phyloP scores from a whole-genome alignment of 2,888 invertebrate species.

The Synergus gifuensis region DNA sequence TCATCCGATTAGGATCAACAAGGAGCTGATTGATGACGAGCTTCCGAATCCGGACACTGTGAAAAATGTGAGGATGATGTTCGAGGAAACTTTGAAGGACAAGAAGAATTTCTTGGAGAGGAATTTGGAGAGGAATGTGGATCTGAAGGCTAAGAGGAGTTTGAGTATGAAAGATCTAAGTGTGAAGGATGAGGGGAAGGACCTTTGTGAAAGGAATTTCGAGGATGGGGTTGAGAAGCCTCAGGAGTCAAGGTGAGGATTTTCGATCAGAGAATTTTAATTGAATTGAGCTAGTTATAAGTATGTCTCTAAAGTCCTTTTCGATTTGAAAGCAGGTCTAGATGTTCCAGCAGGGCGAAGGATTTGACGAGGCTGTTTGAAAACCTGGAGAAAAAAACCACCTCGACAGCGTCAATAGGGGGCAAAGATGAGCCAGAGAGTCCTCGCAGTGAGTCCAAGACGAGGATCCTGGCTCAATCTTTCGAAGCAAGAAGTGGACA shows the following conservation, averaged over 20 bases:
- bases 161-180: slow-evolving; percentile 73
- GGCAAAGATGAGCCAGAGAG: slow-evolving; percentile 63
- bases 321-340: slow-evolving; percentile 63
- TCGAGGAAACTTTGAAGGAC: slow-evolving; percentile 85
- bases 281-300: no score
- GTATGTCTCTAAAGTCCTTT: background rate
- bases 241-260: slow-evolving; percentile 2
- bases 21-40: slow-evolving; percentile 92
- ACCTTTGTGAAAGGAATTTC: slow-evolving; percentile 43
- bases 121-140: slow-evolving; percentile 50
- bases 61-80: slow-evolving; percentile 89
- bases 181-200: slow-evolving; percentile 43
- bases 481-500: slow-evolving; percentile 74
- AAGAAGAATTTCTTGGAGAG: slow-evolving; percentile 74
- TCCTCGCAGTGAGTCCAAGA: slow-evolving; percentile 70
- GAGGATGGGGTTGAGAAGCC: slow-evolving; percentile 45
- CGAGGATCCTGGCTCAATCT: slow-evolving; percentile 71
- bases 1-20: slow-evolving; percentile 89
- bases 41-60: slow-evolving; percentile 94
- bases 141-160: slow-evolving; percentile 67
- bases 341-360: slow-evolving; percentile 73
- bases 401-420: slow-evolving; percentile 53
- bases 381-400: slow-evolving; percentile 64
- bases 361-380: slow-evolving; percentile 73
- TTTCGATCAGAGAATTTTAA: background rate